A percentile compares a stretch with the other conserved stretches of the same genome.
Conservation (phyloP, 2,113 vertebrate genomes). For the Deroptyus accipitrinus region DNA sequence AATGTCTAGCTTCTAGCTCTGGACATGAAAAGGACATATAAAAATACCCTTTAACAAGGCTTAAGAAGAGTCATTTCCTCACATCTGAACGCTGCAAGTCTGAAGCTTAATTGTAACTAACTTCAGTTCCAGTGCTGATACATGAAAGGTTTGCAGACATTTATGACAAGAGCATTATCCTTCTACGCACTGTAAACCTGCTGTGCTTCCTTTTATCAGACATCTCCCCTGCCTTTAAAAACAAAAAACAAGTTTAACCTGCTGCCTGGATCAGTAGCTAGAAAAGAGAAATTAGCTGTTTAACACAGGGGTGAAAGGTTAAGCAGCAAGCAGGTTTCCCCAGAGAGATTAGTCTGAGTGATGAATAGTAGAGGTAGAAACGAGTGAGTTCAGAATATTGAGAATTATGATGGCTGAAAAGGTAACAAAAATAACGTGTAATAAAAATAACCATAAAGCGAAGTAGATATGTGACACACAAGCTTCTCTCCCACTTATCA, state of each 20-base stretch:
- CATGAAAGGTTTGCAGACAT: not conserved
- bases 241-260: not conserved
- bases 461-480: not conserved
- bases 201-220: not conserved
- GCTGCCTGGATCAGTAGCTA: constrained; percentile 65
- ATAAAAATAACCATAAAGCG: not conserved
- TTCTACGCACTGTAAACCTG: not conserved
- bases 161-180: not conserved
- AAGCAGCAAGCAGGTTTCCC: constrained; percentile 65
- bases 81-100: not conserved
- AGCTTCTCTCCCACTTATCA: not conserved
- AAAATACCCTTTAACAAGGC: not conserved
- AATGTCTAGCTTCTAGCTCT: not conserved
- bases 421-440: not conserved
- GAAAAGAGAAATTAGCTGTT: constrained; percentile 74
- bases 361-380: constrained; percentile 45
- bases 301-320: constrained; percentile 75
- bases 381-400: not conserved
- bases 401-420: not conserved
- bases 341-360: constrained; percentile 65
- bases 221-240: not conserved
- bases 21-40: not conserved
- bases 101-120: not conserved
- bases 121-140: not conserved
- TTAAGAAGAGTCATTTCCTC: not conserved